These are phyloP conservation scores for Porites lobata DNA, from an alignment of 92 coral and sea anemone species.

Conservation along the genomic window DNA sequence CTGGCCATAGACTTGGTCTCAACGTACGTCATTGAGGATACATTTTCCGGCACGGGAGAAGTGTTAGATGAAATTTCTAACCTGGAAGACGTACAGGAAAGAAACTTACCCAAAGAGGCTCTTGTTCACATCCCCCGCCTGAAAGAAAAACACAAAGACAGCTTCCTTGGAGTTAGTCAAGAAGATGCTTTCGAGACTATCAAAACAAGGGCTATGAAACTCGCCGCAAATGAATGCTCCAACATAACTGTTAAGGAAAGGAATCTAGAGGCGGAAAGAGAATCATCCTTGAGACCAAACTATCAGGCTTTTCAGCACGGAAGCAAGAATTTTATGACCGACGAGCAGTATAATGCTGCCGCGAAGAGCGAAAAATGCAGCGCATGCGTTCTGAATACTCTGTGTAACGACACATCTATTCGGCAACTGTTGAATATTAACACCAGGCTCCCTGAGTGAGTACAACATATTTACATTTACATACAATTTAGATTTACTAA, in stretches of 20 bases:
- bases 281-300: neutral
- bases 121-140: no score
- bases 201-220: neutral
- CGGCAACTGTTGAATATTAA: neutral
- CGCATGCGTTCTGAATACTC: neutral
- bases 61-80: neutral
- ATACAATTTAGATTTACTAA: neutral
- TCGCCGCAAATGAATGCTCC: no score
- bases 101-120: neutral
- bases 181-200: neutral
- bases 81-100: neutral
- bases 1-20: slow-evolving; percentile 17
- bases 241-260: no score
- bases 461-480: neutral
- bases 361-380: slow-evolving; percentile 8
- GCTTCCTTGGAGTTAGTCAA: neutral
- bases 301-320: neutral
- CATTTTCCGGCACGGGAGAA: neutral
- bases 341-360: neutral
- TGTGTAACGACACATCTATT: neutral
- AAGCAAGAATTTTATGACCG: neutral
- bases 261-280: no score
- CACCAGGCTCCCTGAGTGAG: neutral
- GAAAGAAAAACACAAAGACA: no score
- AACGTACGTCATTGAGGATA: slow-evolving; percentile 2